These are phyloP conservation scores for Atta cephalotes DNA, from an alignment of 1,140 invertebrate genomes.

Conservation along the genomic window DNA sequence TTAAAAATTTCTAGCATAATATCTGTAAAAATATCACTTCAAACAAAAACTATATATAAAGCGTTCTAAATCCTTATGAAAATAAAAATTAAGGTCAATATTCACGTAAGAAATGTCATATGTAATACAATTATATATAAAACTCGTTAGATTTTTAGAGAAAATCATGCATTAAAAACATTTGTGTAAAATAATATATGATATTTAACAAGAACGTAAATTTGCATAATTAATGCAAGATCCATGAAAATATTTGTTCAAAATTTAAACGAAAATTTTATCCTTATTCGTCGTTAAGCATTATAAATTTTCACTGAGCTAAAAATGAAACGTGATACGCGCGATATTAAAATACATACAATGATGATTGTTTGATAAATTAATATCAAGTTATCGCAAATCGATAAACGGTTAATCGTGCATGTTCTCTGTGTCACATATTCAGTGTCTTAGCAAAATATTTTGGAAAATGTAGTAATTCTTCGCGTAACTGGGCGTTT, in stretches of 20 bases:
- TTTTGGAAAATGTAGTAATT: conserved; percentile 52
- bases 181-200: neutral
- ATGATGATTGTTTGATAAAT: neutral
- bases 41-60: neutral
- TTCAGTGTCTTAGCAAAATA: conserved; percentile 17
- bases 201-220: neutral
- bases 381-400: conserved; percentile 20
- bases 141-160: neutral
- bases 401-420: conserved; percentile 6
- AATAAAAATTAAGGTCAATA: neutral
- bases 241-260: neutral
- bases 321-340: neutral
- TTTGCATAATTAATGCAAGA: conserved; percentile 2
- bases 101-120: conserved; percentile 2
- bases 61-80: neutral
- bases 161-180: neutral
- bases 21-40: neutral
- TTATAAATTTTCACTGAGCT: neutral
- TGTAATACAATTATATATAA: neutral
- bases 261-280: neutral
- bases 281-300: neutral
- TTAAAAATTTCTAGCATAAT: neutral
- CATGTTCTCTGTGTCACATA: conserved; percentile 2
- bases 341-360: neutral
- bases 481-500: conserved; percentile 47